These are phyloP conservation scores for Polia nebulosa DNA, from an alignment of 2,888 invertebrate genomes.

Conservation along the genomic window DNA sequence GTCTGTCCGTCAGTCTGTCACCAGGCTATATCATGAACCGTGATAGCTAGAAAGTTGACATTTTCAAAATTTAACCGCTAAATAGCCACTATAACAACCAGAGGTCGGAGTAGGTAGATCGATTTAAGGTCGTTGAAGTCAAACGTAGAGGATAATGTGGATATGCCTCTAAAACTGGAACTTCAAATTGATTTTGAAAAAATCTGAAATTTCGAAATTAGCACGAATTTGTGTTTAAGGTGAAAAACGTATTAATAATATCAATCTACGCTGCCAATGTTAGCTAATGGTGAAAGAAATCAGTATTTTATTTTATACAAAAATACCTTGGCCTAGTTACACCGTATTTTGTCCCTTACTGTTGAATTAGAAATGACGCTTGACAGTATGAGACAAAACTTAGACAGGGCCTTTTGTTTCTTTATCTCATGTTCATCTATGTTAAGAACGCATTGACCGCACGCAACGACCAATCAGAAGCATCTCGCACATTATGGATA, in stretches of 20 bases:
- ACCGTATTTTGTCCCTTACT: conserved; percentile 7
- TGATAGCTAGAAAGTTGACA: too few species aligned
- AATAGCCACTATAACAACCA: background rate
- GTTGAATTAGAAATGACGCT: conserved; percentile 11
- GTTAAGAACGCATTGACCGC: background rate
- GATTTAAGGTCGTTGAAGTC: conserved; percentile 25
- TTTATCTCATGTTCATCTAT: too few species aligned
- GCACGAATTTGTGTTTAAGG: conserved; percentile 4
- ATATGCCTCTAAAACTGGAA: conserved; percentile 4
- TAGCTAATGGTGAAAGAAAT: conserved; percentile 20
- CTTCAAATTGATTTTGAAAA: too few species aligned
- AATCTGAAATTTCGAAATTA: too few species aligned
- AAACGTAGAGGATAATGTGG: conserved; percentile 26
- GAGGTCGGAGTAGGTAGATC: conserved; percentile 28
- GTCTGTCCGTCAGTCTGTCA: too few species aligned
- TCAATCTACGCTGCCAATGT: conserved; percentile 28
- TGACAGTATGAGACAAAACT: conserved; percentile 12
- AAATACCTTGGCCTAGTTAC: conserved; percentile 9
- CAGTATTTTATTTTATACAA: conserved; percentile 13
- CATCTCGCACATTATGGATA: background rate
- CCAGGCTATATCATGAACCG: too few species aligned
- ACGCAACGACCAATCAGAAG: too few species aligned
- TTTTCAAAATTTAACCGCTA: too few species aligned
- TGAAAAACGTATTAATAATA: conserved; percentile 27
- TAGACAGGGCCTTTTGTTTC: background rate